phyloP scores from a whole-genome alignment of 2,113 vertebrate species.

The Leucopsar rothschildi region DNA sequence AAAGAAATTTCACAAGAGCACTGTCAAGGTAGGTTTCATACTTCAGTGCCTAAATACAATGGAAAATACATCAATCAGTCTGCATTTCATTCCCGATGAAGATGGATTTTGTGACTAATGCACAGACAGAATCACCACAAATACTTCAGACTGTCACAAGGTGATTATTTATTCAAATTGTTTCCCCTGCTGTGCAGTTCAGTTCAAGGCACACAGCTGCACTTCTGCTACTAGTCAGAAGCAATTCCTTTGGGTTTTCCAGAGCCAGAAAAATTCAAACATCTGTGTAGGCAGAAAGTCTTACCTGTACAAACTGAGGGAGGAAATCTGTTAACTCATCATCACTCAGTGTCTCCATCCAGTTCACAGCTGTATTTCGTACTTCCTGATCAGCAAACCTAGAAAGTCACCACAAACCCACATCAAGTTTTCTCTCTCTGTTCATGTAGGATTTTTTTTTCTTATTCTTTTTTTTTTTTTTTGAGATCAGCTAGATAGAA shows the following conservation, averaged over 20 bases:
- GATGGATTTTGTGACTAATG: not conserved
- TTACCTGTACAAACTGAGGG: slow-evolving; percentile 95
- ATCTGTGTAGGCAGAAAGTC: not conserved
- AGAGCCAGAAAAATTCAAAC: not conserved
- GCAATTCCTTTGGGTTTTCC: not conserved
- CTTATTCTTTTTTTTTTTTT: not conserved
- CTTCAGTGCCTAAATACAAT: slow-evolving; percentile 84
- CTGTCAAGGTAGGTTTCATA: slow-evolving; percentile 93
- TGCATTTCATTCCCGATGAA: not conserved
- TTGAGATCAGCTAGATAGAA: not conserved
- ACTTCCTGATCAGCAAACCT: slow-evolving; percentile 96
- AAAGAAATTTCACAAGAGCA: slow-evolving; percentile 85
- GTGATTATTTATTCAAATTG: not conserved
- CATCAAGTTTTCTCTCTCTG: not conserved
- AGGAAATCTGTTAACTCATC: slow-evolving; percentile 93
- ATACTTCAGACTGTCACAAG: not conserved
- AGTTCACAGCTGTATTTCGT: slow-evolving; percentile 83
- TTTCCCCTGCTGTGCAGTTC: not conserved
- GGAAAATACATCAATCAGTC: not conserved
- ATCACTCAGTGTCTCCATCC: slow-evolving; percentile 90
- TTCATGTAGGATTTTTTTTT: not conserved
- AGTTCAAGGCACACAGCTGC: not conserved
- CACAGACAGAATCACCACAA: not conserved
- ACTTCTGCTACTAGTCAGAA: not conserved
- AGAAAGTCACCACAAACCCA: slow-evolving; percentile 15